Percentiles rank a stretch among this genome's conserved stretches.
These are phyloP conservation scores for Antechinus flavipes DNA, from an alignment of 2,113 vertebrate species.

Conservation along the genomic window DNA sequence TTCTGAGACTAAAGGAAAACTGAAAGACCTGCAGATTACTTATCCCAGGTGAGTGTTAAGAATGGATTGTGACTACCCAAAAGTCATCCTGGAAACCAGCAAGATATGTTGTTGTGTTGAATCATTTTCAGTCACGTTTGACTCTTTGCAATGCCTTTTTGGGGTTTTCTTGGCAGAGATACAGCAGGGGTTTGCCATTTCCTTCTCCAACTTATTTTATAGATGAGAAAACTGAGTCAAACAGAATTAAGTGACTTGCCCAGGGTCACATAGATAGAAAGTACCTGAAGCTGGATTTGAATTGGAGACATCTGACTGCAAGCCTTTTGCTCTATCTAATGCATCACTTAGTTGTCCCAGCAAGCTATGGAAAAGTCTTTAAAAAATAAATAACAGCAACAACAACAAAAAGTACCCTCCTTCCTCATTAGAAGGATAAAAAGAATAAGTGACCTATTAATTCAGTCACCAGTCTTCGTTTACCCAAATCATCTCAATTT, in stretches of 20 bases:
- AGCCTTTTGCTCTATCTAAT: neutral
- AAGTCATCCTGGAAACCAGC: neutral
- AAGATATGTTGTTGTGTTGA: neutral
- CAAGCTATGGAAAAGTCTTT: neutral
- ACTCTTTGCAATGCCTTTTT: neutral
- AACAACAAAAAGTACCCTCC: neutral
- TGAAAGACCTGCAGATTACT: conserved; percentile 35
- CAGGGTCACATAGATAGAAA: neutral
- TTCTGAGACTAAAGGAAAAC: conserved; percentile 51
- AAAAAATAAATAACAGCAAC: no score
- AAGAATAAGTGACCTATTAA: no score
- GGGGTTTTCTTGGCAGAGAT: neutral
- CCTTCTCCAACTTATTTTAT: neutral
- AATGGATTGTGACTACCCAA: neutral
- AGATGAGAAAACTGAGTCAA: neutral
- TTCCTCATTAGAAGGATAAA: neutral
- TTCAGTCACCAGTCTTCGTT: no score
- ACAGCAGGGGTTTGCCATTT: neutral
- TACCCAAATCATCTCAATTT: neutral
- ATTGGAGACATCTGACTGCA: neutral
- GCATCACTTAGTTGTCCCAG: neutral
- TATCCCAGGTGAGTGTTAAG: conserved; percentile 78
- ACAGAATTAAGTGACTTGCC: neutral
- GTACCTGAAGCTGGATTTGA: neutral
- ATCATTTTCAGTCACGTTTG: neutral